Percentiles rank a stretch among this genome's conserved stretches.
Conservation (phyloP, 2,113 vertebrate genomes). For the Scytalopus superciliaris region DNA sequence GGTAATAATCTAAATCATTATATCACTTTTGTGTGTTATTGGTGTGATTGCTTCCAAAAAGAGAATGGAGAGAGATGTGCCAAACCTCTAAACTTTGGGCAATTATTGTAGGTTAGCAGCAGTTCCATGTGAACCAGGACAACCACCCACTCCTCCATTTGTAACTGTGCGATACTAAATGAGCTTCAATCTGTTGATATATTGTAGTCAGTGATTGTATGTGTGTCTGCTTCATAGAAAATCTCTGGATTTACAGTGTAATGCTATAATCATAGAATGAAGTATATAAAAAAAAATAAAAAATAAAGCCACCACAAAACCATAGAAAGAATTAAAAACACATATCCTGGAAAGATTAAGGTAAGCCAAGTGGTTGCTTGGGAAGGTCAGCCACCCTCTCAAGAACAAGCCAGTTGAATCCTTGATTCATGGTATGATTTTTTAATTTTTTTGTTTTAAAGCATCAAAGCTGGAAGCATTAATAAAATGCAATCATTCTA, state of each 20-base stretch:
- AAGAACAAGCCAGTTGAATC: neutral
- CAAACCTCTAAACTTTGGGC: neutral
- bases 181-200: neutral
- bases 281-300: neutral
- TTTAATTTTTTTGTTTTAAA: neutral
- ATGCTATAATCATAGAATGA: neutral
- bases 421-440: neutral
- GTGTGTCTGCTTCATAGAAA: neutral
- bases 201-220: constrained; percentile 13
- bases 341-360: neutral
- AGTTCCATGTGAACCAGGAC: constrained; percentile 28
- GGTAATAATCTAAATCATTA: neutral
- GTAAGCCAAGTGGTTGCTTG: neutral
- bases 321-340: neutral
- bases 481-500: neutral
- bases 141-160: constrained; percentile 35
- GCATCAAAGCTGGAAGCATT: neutral
- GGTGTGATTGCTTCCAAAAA: constrained; percentile 1
- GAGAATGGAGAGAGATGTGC: neutral
- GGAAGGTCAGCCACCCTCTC: neutral
- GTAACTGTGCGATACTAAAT: constrained; percentile 43
- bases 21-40: neutral
- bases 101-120: constrained; percentile 18
- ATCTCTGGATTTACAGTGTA: neutral
- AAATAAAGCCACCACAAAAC: neutral